Evolutionary conservation across 2,888 invertebrate genomes (phyloP).

Genomic region (Chelonus formosanus): DNA sequence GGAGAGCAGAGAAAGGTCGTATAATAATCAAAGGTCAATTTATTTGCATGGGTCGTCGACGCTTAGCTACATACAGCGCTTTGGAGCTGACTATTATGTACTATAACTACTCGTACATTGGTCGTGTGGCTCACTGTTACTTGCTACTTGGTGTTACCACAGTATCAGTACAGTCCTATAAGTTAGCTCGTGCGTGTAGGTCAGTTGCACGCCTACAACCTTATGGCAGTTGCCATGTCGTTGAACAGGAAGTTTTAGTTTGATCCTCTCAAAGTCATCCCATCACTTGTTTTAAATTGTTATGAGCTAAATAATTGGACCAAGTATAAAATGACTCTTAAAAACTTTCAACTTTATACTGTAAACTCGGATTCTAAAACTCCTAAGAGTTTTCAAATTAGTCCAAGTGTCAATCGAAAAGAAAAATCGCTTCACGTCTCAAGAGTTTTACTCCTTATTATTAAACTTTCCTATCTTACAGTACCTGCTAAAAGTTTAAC

Average conservation of each 20-base stretch:
- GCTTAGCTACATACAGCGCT: slow-evolving; percentile 7
- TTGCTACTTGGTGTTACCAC: slow-evolving; percentile 4
- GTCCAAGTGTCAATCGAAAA: slow-evolving; percentile 7
- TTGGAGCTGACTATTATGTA: background rate
- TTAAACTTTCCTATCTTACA: background rate
- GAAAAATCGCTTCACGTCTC: background rate
- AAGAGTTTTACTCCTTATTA: background rate
- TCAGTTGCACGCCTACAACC: slow-evolving; percentile 11
- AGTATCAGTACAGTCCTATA: background rate
- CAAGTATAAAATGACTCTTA: no score
- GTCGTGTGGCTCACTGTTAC: slow-evolving; percentile 1
- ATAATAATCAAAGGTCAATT: slow-evolving; percentile 42
- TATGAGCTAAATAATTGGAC: no score
- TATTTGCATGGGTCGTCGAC: slow-evolving; percentile 42
- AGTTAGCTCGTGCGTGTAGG: slow-evolving; percentile 11
- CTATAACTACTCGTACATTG: slow-evolving; percentile 15
- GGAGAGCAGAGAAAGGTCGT: slow-evolving; percentile 37
- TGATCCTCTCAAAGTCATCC: no score
- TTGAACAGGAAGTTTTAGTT: no score
- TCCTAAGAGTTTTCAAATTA: slow-evolving; percentile 6
- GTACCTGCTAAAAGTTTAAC: background rate
- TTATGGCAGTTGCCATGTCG: background rate
- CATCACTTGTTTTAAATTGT: no score
- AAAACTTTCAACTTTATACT: no score
- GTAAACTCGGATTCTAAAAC: background rate